These are phyloP conservation scores for Schizopygopsis malacanthus DNA, from an alignment of 2,797 vertebrate genomes.

Conservation along the genomic window DNA sequence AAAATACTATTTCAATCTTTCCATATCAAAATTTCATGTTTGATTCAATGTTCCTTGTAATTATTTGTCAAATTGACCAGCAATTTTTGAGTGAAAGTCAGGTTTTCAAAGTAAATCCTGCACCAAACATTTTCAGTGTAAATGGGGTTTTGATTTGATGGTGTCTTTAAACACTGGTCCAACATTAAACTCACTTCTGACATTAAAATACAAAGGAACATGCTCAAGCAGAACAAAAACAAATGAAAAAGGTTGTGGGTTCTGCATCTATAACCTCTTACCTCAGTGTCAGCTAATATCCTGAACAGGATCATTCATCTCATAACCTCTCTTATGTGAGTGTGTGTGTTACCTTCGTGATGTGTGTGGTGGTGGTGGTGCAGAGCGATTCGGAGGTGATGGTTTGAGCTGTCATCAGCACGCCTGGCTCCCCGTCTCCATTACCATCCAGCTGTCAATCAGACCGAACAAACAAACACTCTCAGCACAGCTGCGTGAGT, in stretches of 20 bases:
- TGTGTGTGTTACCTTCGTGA: conserved; percentile 89
- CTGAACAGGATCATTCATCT: background rate
- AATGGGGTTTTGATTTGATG: background rate
- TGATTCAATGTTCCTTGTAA: background rate
- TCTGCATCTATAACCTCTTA: background rate
- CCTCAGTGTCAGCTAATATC: background rate
- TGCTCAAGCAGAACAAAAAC: background rate
- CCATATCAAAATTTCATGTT: background rate
- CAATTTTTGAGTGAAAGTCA: background rate
- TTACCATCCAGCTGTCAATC: conserved; percentile 84
- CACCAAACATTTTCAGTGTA: background rate
- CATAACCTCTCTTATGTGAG: background rate
- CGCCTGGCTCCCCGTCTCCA: conserved; percentile 83
- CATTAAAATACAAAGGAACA: background rate
- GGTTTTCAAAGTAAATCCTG: too few species aligned
- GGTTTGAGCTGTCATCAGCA: conserved; percentile 95
- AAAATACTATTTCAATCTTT: background rate
- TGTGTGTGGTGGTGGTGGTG: conserved; percentile 98
- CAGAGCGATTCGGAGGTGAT: conserved; percentile 97
- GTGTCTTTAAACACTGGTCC: background rate
- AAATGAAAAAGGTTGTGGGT: background rate
- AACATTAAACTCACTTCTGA: background rate
- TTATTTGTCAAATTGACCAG: background rate
- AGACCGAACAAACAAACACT: conserved; percentile 28
- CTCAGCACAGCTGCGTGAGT: background rate